Evolutionary conservation across 1,140 invertebrate genomes (phyloP), one percentile per base, ranked within the genome.

Genomic region (Babylonia areolata): DNA sequence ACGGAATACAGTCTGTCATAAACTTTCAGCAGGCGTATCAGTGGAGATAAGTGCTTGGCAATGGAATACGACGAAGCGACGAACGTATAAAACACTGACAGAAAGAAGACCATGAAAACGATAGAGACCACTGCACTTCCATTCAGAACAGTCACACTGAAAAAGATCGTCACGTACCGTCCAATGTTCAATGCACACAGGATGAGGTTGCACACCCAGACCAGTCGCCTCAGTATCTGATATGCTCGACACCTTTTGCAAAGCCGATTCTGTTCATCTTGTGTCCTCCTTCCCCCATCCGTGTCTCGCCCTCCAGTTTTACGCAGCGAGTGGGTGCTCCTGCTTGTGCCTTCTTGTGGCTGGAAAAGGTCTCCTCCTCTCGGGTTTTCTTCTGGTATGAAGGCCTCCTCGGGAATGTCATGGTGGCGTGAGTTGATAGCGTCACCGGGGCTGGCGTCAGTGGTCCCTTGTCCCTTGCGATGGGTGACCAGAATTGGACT

Each of bases 231-330:
- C 15, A 80, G 23, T 15, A 80, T 31, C 11, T 9, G n/a, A 17
- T 80, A 54, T 33, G n/a, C n/a, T 51, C 78, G 78, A 54, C 78
- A 80, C n/a, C 15, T n/a, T 33, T 3, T 80, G 78, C 78, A 80
- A 15, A 9, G 40, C 33, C 11, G 31, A 9, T 33, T 37, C 12
- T 73, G 12, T 35, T 9, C 71, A 37, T 73, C 35, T 37, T 6
- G 71, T 35, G 6, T 73, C 31, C 12, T 37, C 2, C 28, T 69
- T 31, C 15, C 35, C 20, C 35, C 28, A 33, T 3, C 71, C 9
- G 31, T 20, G 12, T 73, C 31, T 64, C 28, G 5, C 15, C 42
- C 28, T 11, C 58, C 28, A 23, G 58, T 6, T 64, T n/a, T 23
- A 12, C 17, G 23, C 5, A 23, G 23, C 5, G 58, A 64, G 5